Percentiles rank a stretch among this genome's conserved stretches.
These are phyloP conservation scores for Drosophila bocqueti DNA, from an alignment of 1,140 invertebrate species.

Conservation along the genomic window DNA sequence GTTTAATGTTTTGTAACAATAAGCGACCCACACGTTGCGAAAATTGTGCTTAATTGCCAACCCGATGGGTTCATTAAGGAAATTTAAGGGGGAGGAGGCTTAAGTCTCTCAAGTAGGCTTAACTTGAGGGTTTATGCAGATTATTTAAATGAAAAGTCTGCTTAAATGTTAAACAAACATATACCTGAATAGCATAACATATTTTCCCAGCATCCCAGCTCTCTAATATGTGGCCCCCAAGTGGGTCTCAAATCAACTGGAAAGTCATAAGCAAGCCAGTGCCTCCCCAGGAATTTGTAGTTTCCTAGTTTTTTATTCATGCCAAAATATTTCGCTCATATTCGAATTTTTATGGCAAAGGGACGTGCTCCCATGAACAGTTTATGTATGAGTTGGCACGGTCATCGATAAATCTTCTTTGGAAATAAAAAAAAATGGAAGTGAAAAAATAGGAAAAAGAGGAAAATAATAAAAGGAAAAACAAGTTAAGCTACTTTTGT, in stretches of 20 bases:
- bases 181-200: not conserved
- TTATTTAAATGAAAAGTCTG: not conserved
- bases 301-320: constrained; percentile 41
- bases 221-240: not conserved
- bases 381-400: constrained; percentile 45
- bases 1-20: constrained; percentile 20
- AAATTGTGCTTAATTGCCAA: not conserved
- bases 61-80: constrained; percentile 7
- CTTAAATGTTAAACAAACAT: not conserved
- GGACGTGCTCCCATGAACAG: constrained; percentile 40
- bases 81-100: not conserved
- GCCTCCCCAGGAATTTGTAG: constrained; percentile 18
- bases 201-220: not conserved
- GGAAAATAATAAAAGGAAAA: constrained; percentile 23
- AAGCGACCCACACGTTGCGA: not conserved
- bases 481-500: constrained; percentile 53
- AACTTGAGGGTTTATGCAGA: not conserved
- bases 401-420: constrained; percentile 50
- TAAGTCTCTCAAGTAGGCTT: not conserved
- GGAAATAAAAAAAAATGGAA: constrained; percentile 11
- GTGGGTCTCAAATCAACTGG: constrained; percentile 37
- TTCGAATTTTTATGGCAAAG: constrained; percentile 51
- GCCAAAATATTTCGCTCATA: constrained; percentile 41
- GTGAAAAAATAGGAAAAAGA: not conserved
- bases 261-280: constrained; percentile 21